Percentiles rank a stretch among this genome's conserved stretches.
Evolutionary conservation across 2,888 invertebrate genomes (phyloP).

Genomic region (Chouioia cunea): DNA sequence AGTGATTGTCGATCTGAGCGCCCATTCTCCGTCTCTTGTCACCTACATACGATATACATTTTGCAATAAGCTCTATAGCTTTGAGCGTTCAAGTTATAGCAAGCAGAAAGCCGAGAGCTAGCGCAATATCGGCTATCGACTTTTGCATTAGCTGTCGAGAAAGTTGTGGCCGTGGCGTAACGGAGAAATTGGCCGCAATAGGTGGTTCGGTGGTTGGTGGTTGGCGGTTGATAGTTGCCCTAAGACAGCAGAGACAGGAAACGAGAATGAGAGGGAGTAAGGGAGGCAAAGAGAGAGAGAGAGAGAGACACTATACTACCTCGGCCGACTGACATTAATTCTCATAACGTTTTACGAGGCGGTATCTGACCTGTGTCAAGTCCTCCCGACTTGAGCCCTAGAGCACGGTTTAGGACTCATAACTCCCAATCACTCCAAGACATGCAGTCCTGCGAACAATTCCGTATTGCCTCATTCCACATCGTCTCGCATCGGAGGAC

Average conservation of each 20-base stretch:
- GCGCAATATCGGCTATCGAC: conserved; percentile 61
- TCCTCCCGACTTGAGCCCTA: conserved; percentile 62
- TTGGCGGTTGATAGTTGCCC: conserved; percentile 9
- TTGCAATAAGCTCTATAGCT: too few species aligned
- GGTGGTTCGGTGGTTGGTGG: conserved; percentile 35
- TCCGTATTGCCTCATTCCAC: too few species aligned
- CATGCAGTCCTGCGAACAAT: conserved; percentile 65
- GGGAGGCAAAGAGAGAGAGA: conserved; percentile 48
- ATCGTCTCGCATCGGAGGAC: too few species aligned
- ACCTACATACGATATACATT: too few species aligned
- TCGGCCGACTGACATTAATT: conserved; percentile 64
- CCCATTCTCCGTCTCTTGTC: too few species aligned
- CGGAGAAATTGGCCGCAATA: conserved; percentile 62
- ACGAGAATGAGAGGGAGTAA: conserved; percentile 46
- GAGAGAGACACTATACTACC: conserved; percentile 30
- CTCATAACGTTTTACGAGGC: conserved; percentile 68
- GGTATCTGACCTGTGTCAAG: conserved; percentile 68
- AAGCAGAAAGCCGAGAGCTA: conserved; percentile 21
- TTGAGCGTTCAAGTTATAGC: not conserved
- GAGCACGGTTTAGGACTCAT: conserved; percentile 67
- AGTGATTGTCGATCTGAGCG: conserved; percentile 65
- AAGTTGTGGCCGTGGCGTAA: conserved; percentile 64
- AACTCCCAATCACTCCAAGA: conserved; percentile 68
- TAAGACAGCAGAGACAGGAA: conserved; percentile 36
- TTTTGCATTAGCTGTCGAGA: conserved; percentile 65